phyloP scores from a whole-genome alignment of 2,113 vertebrate species.

The Mesembrinibis cayennensis region DNA sequence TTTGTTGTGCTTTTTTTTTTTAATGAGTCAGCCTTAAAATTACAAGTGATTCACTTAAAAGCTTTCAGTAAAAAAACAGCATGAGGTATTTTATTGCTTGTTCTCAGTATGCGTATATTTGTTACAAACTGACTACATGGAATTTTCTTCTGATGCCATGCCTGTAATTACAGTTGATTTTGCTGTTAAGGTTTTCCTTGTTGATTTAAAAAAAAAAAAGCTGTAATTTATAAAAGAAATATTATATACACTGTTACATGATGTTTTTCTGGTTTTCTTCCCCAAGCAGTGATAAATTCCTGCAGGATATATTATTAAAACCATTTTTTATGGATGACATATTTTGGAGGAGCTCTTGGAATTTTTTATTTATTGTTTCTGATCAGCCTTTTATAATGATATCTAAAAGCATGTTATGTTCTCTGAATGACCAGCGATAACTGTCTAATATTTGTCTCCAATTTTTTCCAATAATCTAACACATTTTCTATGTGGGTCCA shows the following conservation, averaged over 20 bases:
- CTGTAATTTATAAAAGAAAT: not conserved
- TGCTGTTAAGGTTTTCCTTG: not conserved
- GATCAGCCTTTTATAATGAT: not conserved
- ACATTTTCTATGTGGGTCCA: not conserved
- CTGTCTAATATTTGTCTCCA: not conserved
- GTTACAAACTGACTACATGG: not conserved
- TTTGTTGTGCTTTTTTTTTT: not conserved
- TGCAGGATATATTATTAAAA: not conserved
- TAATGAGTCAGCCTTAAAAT: not conserved
- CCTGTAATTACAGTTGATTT: not conserved
- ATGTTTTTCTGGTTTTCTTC: not conserved
- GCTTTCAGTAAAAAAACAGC: not conserved
- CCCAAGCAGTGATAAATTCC: not conserved
- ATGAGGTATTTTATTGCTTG: not conserved
- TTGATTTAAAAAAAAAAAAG: not conserved
- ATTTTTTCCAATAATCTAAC: not conserved
- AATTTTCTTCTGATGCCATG: not conserved
- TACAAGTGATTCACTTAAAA: not conserved
- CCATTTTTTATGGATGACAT: not conserved
- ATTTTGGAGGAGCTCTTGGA: not conserved
- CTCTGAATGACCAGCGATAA: not conserved
- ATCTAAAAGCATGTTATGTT: not conserved
- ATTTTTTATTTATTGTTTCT: not conserved
- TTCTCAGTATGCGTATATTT: not conserved
- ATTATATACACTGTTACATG: not conserved